Evolutionary conservation across 2,113 vertebrate species (phyloP), one percentile per base, ranked within the genome.

Genomic region (Prionailurus bengalensis): DNA sequence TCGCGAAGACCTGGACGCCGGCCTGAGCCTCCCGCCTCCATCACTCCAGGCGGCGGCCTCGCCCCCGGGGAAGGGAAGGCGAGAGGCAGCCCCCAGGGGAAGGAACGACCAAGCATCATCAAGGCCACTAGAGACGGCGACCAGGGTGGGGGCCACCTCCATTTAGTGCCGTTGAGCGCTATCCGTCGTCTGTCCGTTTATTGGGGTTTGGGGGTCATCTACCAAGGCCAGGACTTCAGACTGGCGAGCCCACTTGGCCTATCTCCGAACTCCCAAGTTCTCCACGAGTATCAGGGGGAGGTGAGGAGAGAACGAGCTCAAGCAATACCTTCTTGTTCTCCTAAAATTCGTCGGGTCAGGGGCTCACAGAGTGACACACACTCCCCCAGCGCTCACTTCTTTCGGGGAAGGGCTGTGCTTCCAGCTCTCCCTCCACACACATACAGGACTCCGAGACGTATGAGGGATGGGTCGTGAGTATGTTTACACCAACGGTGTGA

Each of bases 121-220:
- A 61, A 33, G 79, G 81, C 68, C 73, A 3, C 84, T 15, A 39
- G 70, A 74, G 66, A 78, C 4, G 76, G 61, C 78, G 53, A 51
- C 23, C 1, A 0, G 51, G 71, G 73, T 15, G 66, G 33, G 33
- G 15, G 80, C n/a, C 70, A 4, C 25, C 58, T 58, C n/a, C 66
- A 23, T 48, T 42, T 3, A 1, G 79, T 0, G 29, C 53, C 15
- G 33, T 7, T 0, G 39, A 73, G n/a, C 29, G 48, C 33, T 4
- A 1, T 27, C 79, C 31, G 25, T 7, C 25, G 0, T 36, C 68
- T 11, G 15, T 17, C 45, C 3, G 9, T 36, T 15, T 39, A 3
- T 27, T 23, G 25, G 33, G 25, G 27, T 42, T 27, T 29, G 1
- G 73, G 27, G 17, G 39, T 36, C n/a, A 7, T 16, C 55, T 45